These are phyloP conservation scores for Nephrotoma appendiculata DNA, from an alignment of 2,888 invertebrate genomes.

Conservation along the genomic window DNA sequence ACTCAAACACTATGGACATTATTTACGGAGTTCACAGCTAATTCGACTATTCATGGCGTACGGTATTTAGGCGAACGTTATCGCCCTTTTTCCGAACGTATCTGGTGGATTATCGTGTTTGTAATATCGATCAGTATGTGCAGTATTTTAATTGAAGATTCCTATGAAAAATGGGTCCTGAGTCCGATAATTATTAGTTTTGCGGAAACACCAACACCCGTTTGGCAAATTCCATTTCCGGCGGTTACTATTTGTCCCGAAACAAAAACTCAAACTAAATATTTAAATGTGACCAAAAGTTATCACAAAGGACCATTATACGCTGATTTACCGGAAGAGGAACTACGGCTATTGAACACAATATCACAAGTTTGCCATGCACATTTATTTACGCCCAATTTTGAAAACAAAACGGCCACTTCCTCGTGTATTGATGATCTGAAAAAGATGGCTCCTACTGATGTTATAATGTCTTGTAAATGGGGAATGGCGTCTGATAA, in stretches of 20 bases:
- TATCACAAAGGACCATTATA: conserved; percentile 24
- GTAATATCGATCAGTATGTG: conserved; percentile 45
- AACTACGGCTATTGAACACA: conserved; percentile 27
- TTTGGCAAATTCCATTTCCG: conserved; percentile 15
- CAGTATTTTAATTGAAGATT: conserved; percentile 41
- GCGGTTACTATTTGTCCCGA: conserved; percentile 13
- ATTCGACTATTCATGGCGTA: conserved; percentile 47
- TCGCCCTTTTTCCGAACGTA: conserved; percentile 41
- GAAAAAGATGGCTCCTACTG: conserved; percentile 36
- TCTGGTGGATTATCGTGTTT: conserved; percentile 49
- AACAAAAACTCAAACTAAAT: conserved; percentile 35
- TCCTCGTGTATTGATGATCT: conserved; percentile 40
- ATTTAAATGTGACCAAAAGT: conserved; percentile 30
- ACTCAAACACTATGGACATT: conserved; percentile 29
- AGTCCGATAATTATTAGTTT: conserved; percentile 56
- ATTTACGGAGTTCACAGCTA: conserved; percentile 42
- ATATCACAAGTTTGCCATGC: conserved; percentile 44
- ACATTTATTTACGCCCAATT: conserved; percentile 26
- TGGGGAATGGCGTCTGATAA: conserved; percentile 36
- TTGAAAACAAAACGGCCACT: conserved; percentile 36
- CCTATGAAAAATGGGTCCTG: conserved; percentile 55
- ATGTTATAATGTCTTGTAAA: conserved; percentile 41
- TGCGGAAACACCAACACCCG: conserved; percentile 42
- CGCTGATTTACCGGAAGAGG: background rate
- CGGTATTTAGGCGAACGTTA: conserved; percentile 45